Evolutionary conservation across 2,888 invertebrate genomes (phyloP), one percentile per base, ranked within the genome.

Genomic region (Dexiosoma caninum): DNA sequence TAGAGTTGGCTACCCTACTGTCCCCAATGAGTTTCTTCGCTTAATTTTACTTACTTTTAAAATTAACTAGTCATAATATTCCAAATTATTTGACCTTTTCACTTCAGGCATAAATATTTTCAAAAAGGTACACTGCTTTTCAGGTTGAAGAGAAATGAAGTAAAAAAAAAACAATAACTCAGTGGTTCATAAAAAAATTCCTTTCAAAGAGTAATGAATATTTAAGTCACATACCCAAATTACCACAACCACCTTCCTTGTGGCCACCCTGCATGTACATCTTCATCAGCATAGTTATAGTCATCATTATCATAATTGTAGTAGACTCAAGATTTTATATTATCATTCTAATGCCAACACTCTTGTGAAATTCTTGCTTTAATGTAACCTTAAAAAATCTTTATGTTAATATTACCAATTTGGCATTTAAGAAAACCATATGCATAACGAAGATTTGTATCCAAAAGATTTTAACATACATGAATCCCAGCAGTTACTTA

Each of bases 171-270:
- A 37, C 14, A 59, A 59, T 53, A 67, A 46, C n/a, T 77, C 35
- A 59, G 57, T 42, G 37, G 64, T 64, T 70, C 77, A 77, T 77
- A 64, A 64, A 59, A 64, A 72, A 72, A 78, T 72, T 72, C 60
- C 66, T 72, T 78, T 72, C 66, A 78, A 78, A 71, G 66, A 67
- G 67, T 72, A 72, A 67, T 32, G 32, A 66, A 72, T 46, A 60
- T 67, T 59, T 55, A 67, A 49, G 62, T 74, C 5, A 21, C 21
- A 46, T 74, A 67, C 46, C 44, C 30, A 49, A 78, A 74, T 72
- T 72, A 64, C 77, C 77, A 71, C 71, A 78, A 51, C 64, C 51
- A 32, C 12, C 12, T 35, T 21, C 21, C 19, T 19, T 27, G 30
- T 12, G 6, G 14, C 40, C 19, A 14, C 16, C n/a, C n/a, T n/a